Evolutionary conservation across 1,140 invertebrate genomes (phyloP), one percentile per base, ranked within the genome.

Genomic region (Maniola jurtina): DNA sequence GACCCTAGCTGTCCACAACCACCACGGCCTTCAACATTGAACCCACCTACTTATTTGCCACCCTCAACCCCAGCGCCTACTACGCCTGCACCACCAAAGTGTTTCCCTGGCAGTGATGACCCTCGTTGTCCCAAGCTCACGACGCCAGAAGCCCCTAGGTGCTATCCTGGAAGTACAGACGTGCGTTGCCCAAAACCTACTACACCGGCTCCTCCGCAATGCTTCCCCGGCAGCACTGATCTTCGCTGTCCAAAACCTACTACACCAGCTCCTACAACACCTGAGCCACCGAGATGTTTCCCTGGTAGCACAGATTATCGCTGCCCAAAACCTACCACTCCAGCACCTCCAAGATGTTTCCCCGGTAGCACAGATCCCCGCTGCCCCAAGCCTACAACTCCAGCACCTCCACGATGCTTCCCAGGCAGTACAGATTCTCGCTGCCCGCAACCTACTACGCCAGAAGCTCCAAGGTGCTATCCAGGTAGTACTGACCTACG

Each of bases 71-170:
- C 64, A 10, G 47, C 40, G 55, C 64, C 80, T 8, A 79, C 88
- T 52, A 79, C 79, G 14, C 73, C 77, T 5, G 65, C 76, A n/a
- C 16, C 71, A 34, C 84, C 85, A 6, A 66, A 50, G 16, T 84
- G 88, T 60, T 80, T 70, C 58, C 72, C 73, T 1, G 69, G 76
- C 0, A 67, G 38, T 36, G 69, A 71, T 40, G 86, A 91, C 64
- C 81, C 89, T 14, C 78, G 88, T 48, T 91, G 88, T 66, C 83
- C 72, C 4, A 64, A 67, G 45, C 75, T 75, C n/a, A 65, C 79
- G 0, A 75, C 77, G 54, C 61, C 79, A 13, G 76, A 61, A 15
- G 91, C 88, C 79, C 87, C 79, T 54, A 71, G 61, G 2, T 92
- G 91, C 88, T 80, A 13, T 50, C 61, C 61, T 36, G 61, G 61